Evolutionary conservation across 2,797 vertebrate species (phyloP).

Genomic region (Halcyon leucocephala): DNA sequence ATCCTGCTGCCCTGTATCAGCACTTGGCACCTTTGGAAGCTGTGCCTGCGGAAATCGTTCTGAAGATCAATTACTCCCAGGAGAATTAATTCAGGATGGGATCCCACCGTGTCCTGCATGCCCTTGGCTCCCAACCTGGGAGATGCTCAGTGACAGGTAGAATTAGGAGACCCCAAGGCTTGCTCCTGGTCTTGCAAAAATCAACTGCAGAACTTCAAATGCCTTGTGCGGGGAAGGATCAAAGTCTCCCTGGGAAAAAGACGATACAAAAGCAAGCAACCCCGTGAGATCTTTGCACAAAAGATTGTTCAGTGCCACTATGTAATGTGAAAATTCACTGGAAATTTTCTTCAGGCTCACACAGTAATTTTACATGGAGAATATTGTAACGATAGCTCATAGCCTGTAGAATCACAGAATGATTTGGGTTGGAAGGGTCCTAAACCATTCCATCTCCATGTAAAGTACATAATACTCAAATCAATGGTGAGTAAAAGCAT

Average conservation of each 20-base stretch:
- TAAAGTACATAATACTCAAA: conserved; percentile 2
- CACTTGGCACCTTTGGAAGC: neutral
- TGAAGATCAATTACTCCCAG: neutral
- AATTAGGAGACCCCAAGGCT: neutral
- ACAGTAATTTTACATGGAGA: neutral
- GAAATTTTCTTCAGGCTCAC: conserved; percentile 3
- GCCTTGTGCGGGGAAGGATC: neutral
- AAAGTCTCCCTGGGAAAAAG: neutral
- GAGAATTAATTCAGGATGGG: neutral
- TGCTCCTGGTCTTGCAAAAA: neutral
- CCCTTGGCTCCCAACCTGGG: neutral
- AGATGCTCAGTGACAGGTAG: neutral
- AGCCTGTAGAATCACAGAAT: neutral
- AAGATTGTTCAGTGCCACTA: neutral
- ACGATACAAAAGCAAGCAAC: neutral
- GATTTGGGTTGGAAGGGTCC: neutral
- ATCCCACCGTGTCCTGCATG: neutral
- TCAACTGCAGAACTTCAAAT: neutral
- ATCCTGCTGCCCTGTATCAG: neutral
- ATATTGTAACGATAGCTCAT: neutral
- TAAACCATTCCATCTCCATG: neutral
- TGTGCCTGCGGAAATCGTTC: neutral
- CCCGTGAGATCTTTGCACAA: neutral
- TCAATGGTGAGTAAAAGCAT: neutral
- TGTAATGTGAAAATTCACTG: neutral